A percentile compares a stretch with the other conserved stretches of the same genome.
These are phyloP conservation scores for Solenodon paradoxus DNA, from an alignment of 2,113 vertebrate species.

Conservation along the genomic window DNA sequence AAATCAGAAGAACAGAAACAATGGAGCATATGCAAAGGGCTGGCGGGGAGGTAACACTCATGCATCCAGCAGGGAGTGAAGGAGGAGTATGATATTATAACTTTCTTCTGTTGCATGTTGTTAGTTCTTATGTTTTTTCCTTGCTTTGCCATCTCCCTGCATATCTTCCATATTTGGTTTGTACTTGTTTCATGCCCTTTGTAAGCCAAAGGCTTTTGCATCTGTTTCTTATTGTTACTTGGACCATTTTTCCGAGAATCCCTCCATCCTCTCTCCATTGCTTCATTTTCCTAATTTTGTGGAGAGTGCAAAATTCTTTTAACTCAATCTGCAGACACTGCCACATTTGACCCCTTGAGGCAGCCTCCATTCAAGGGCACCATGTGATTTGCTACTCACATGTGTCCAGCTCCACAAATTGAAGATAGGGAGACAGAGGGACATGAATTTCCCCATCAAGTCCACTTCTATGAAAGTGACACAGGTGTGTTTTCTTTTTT, in stretches of 20 bases:
- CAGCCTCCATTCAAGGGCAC: background rate
- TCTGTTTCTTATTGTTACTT: background rate
- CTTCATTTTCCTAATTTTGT: background rate
- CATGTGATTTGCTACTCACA: background rate
- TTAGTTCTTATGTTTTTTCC: background rate
- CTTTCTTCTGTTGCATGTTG: background rate
- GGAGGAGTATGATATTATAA: background rate
- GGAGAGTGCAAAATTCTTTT: background rate
- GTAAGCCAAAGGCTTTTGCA: background rate
- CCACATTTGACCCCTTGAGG: background rate
- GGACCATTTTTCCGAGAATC: background rate
- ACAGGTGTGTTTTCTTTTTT: background rate
- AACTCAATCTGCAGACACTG: background rate
- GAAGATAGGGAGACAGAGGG: background rate
- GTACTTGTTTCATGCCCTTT: background rate
- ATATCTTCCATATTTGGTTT: background rate
- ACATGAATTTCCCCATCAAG: background rate
- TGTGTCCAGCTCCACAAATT: background rate
- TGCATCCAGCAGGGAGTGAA: background rate
- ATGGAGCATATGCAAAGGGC: background rate
- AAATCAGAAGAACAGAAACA: background rate
- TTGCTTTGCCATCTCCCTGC: background rate
- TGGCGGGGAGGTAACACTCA: background rate
- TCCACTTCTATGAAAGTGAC: background rate
- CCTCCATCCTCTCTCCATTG: background rate